Conservation (phyloP, 2,797 vertebrate genomes). For the Chaenodraco wilsoni region DNA sequence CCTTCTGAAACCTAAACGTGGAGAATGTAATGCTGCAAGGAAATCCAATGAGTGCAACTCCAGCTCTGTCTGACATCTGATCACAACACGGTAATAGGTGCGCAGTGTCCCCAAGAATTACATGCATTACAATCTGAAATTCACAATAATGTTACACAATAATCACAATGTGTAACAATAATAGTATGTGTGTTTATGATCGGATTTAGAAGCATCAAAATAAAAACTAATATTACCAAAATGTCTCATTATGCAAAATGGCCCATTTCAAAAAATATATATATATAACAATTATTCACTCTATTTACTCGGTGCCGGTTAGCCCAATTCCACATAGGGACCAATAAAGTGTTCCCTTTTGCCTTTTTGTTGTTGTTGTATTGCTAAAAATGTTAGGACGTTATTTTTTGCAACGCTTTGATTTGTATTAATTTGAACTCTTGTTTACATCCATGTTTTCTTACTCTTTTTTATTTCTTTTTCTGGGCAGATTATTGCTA, state of each 20-base stretch:
- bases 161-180: not conserved
- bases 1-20: slow-evolving; percentile 77
- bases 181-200: too few relatives aligned
- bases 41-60: slow-evolving; percentile 49
- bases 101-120: not conserved
- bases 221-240: not conserved
- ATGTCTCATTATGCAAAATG: not conserved
- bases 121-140: not conserved
- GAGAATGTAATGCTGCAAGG: slow-evolving; percentile 66
- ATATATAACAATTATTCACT: not conserved
- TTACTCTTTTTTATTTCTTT: not conserved
- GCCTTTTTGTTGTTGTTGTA: too few relatives aligned
- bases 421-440: too few relatives aligned
- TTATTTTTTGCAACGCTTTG: too few relatives aligned
- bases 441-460: too few relatives aligned
- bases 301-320: too few relatives aligned
- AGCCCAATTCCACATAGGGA: too few relatives aligned
- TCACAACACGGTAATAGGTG: slow-evolving; percentile 18
- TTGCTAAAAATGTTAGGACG: too few relatives aligned
- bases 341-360: too few relatives aligned
- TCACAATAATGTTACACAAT: not conserved
- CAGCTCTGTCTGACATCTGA: slow-evolving; percentile 39
- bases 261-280: not conserved
- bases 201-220: not conserved
- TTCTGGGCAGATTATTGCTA: not conserved